A percentile compares a stretch with the other conserved stretches of the same genome.
phyloP scores from a whole-genome alignment of 1,140 invertebrate species.

The Atta cephalotes region DNA sequence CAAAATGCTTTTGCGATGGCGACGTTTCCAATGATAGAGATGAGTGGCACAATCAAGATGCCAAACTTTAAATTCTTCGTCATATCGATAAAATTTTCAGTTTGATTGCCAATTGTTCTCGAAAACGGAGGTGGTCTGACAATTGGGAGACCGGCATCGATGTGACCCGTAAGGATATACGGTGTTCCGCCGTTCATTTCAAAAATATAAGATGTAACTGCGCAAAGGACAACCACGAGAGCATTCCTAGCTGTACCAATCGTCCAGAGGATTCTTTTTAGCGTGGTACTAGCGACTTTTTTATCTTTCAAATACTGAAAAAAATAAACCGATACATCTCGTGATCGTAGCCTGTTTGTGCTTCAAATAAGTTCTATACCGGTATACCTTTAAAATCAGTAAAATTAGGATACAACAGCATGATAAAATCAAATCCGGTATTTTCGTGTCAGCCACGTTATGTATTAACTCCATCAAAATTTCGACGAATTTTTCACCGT shows the following conservation, averaged over 20 bases:
- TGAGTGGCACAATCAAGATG: constrained; percentile 89
- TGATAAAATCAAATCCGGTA: constrained; percentile 89
- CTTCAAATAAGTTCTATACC: neutral
- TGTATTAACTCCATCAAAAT: constrained; percentile 87
- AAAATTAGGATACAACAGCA: constrained; percentile 88
- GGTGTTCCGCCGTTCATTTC: constrained; percentile 80
- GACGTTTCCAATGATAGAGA: constrained; percentile 91
- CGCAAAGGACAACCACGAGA: constrained; percentile 90
- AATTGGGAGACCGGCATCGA: constrained; percentile 87
- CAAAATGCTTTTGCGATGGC: constrained; percentile 92
- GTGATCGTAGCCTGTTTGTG: neutral
- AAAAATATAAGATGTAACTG: constrained; percentile 87
- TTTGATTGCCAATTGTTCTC: constrained; percentile 84
- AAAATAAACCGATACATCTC: neutral
- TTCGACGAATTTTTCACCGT: constrained; percentile 88
- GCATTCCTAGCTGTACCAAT: constrained; percentile 91
- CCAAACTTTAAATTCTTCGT: constrained; percentile 88
- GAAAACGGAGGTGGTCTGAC: constrained; percentile 86
- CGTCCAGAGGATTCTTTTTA: constrained; percentile 89
- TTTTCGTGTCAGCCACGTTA: constrained; percentile 86
- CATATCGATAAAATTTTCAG: constrained; percentile 86
- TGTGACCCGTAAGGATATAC: constrained; percentile 86
- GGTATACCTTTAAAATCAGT: constrained; percentile 88
- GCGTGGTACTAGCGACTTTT: constrained; percentile 82
- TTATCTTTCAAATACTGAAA: constrained; percentile 86